phyloP scores from a whole-genome alignment of 1,140 invertebrate species.

The Latrodectus geometricus region DNA sequence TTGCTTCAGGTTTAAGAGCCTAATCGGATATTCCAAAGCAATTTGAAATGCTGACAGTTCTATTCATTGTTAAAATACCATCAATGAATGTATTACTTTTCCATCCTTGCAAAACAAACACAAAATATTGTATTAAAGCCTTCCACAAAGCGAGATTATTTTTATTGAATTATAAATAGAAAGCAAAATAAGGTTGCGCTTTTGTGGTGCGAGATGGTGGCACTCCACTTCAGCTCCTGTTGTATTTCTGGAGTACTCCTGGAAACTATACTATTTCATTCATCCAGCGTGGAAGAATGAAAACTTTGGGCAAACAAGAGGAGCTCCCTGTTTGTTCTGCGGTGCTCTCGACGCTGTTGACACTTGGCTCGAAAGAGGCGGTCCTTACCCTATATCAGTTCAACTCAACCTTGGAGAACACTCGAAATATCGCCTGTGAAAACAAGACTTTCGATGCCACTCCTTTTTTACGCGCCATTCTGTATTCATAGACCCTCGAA shows the following conservation, averaged over 20 bases:
- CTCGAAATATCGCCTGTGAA: constrained; percentile 10
- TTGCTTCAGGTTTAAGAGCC: no score
- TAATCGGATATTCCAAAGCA: no score
- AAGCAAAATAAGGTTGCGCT: no score
- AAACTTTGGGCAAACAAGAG: not conserved
- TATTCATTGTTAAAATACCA: no score
- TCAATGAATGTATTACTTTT: no score
- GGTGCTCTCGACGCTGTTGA: not conserved
- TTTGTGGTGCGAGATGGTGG: not conserved
- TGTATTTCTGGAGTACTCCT: not conserved
- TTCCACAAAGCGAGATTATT: no score
- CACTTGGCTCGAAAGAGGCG: not conserved
- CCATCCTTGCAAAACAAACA: no score
- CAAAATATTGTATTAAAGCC: no score
- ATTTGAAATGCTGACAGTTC: no score
- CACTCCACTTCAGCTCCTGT: not conserved
- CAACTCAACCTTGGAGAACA: not conserved
- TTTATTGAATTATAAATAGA: no score
- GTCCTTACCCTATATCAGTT: not conserved
- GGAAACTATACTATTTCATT: not conserved
- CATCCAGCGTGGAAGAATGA: not conserved
- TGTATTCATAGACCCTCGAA: not conserved
- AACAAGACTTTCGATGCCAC: not conserved
- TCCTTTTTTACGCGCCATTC: not conserved
- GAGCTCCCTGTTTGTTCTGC: constrained; percentile 10